phyloP scores from a whole-genome alignment of 2,797 vertebrate species.

The Tapera naevia region DNA sequence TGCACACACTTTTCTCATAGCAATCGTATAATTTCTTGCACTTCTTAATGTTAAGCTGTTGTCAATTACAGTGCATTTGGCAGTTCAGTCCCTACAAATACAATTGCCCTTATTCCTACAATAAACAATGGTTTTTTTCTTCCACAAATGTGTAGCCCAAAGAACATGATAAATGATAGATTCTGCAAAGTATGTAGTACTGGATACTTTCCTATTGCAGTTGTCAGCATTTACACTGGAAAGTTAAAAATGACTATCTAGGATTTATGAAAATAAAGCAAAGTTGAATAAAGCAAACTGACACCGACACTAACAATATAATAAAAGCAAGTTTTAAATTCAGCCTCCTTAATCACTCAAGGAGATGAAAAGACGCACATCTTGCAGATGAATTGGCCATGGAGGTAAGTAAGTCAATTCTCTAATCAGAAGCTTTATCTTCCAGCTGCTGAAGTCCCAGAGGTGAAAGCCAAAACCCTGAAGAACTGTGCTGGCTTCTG shows the following conservation, averaged over 20 bases:
- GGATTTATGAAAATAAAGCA: not conserved
- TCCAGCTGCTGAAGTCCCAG: not conserved
- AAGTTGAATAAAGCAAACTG: not conserved
- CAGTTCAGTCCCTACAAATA: not conserved
- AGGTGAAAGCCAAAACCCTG: not conserved
- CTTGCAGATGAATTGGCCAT: not conserved
- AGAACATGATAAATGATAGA: not conserved
- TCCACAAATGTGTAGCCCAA: not conserved
- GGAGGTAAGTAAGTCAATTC: not conserved
- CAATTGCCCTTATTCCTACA: not conserved
- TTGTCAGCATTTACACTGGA: not conserved
- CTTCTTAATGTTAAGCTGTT: not conserved
- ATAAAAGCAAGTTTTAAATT: not conserved
- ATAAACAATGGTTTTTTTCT: not conserved
- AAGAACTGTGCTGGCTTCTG: not conserved
- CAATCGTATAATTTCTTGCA: not conserved
- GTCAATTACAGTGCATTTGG: not conserved
- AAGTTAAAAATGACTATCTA: not conserved
- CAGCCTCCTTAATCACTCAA: not conserved
- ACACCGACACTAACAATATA: too few species aligned
- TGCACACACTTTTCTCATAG: not conserved
- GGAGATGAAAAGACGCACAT: not conserved
- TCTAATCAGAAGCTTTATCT: not conserved
- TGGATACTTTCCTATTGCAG: not conserved
- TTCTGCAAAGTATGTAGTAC: not conserved